These are phyloP conservation scores for Punctoribates punctum DNA, from an alignment of 2,888 invertebrate genomes.

Conservation along the genomic window DNA sequence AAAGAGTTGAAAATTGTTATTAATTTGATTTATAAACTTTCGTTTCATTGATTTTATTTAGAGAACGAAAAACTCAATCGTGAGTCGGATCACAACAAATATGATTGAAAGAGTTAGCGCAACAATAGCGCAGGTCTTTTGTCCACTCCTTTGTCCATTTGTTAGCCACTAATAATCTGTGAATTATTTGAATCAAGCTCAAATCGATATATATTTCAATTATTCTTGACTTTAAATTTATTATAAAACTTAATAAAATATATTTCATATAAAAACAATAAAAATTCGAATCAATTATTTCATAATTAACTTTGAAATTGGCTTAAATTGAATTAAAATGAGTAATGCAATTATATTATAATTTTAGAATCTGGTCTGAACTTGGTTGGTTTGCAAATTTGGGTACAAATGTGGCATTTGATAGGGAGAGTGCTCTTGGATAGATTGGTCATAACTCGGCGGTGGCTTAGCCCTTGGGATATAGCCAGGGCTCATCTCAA, in stretches of 20 bases:
- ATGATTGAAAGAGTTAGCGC: background rate
- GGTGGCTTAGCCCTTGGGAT: constrained; percentile 17
- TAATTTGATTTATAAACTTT: background rate
- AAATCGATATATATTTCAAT: too few species aligned
- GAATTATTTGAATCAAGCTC: background rate
- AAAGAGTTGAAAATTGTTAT: background rate
- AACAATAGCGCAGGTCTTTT: too few species aligned
- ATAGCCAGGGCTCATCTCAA: background rate
- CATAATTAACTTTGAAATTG: background rate
- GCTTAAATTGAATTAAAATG: background rate
- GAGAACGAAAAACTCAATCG: background rate
- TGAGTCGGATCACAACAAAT: constrained; percentile 1
- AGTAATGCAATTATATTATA: background rate
- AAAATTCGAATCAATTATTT: background rate
- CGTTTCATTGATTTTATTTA: background rate
- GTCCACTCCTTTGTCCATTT: background rate
- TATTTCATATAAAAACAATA: too few species aligned
- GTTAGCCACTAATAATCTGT: background rate
- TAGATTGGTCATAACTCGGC: constrained; percentile 5
- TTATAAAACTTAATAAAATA: too few species aligned
- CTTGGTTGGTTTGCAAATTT: background rate
- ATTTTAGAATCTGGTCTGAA: background rate
- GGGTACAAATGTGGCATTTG: background rate
- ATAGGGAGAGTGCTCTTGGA: background rate
- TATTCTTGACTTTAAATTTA: too few species aligned